These are phyloP conservation scores for Bombus haemorrhoidalis DNA, from an alignment of 1,140 invertebrate species.

Conservation along the genomic window DNA sequence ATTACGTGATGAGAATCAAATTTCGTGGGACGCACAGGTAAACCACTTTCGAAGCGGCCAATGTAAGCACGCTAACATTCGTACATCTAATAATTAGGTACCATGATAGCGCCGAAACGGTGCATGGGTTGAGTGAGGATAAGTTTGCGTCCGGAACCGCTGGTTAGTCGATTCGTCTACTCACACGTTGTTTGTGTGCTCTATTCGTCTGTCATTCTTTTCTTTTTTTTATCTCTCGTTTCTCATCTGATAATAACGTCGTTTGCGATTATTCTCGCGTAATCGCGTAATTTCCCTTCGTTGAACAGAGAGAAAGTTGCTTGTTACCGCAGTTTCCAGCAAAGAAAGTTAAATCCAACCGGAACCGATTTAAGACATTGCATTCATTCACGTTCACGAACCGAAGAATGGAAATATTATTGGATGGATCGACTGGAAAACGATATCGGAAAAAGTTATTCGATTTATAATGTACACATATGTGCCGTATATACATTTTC, in stretches of 20 bases:
- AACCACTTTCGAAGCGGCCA: constrained; percentile 8
- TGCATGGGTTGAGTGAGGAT: neutral
- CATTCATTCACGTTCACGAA: neutral
- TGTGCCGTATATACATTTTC: too few relatives aligned
- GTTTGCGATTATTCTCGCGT: constrained; percentile 4
- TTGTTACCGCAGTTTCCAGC: neutral
- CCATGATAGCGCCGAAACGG: constrained; percentile 5
- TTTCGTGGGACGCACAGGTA: constrained; percentile 1
- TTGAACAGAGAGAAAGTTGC: neutral
- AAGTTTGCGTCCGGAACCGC: neutral
- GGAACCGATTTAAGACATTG: constrained; percentile 17
- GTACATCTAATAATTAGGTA: constrained; percentile 34
- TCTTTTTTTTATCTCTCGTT: neutral
- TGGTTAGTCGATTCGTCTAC: neutral
- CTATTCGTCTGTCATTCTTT: neutral
- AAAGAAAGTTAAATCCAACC: constrained; percentile 24
- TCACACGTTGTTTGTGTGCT: neutral
- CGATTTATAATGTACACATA: neutral
- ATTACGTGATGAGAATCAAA: constrained; percentile 63
- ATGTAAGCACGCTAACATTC: constrained; percentile 23
- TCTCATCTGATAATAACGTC: neutral
- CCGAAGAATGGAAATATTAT: neutral
- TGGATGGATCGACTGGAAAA: neutral
- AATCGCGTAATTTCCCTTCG: neutral
- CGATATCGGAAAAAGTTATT: neutral